Conservation (phyloP, 2,113 vertebrate species). For the Dascyllus trimaculatus region DNA sequence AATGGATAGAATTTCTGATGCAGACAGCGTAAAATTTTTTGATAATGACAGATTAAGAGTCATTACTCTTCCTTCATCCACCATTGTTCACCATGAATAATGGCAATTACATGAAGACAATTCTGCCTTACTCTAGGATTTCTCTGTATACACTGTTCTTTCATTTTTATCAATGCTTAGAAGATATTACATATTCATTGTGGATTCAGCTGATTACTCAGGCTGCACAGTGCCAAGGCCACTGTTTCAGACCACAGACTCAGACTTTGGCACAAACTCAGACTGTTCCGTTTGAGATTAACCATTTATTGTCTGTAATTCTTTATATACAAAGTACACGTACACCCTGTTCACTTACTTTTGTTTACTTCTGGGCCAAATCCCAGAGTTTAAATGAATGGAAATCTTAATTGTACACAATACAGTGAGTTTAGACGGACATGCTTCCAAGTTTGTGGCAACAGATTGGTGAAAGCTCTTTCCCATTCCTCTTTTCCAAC, state of each 20-base stretch:
- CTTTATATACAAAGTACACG: neutral
- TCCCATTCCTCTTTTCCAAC: neutral
- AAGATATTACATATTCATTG: slow-evolving; percentile 33
- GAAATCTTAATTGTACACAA: neutral
- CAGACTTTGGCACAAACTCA: neutral
- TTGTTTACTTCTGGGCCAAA: neutral
- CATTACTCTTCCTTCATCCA: slow-evolving; percentile 13
- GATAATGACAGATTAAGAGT: slow-evolving; percentile 21
- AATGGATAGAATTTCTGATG: slow-evolving; percentile 9
- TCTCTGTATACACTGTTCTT: slow-evolving; percentile 12
- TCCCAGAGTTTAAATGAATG: neutral
- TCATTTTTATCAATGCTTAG: slow-evolving; percentile 17
- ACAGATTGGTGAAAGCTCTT: neutral
- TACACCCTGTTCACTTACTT: neutral
- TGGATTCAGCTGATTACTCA: slow-evolving; percentile 36
- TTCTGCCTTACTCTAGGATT: neutral
- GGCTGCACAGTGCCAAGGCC: slow-evolving; percentile 9
- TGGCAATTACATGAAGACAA: neutral
- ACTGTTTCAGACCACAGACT: slow-evolving; percentile 42
- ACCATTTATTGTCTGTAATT: slow-evolving; percentile 10
- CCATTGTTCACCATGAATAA: slow-evolving; percentile 10
- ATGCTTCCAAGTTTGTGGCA: slow-evolving; percentile 10
- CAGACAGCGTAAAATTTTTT: neutral
- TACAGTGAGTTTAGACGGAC: neutral
- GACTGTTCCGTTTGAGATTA: slow-evolving; percentile 6